Evolutionary conservation across 2,113 vertebrate genomes (phyloP), one percentile per base, ranked within the genome.

Genomic region (Leiothrix lutea): DNA sequence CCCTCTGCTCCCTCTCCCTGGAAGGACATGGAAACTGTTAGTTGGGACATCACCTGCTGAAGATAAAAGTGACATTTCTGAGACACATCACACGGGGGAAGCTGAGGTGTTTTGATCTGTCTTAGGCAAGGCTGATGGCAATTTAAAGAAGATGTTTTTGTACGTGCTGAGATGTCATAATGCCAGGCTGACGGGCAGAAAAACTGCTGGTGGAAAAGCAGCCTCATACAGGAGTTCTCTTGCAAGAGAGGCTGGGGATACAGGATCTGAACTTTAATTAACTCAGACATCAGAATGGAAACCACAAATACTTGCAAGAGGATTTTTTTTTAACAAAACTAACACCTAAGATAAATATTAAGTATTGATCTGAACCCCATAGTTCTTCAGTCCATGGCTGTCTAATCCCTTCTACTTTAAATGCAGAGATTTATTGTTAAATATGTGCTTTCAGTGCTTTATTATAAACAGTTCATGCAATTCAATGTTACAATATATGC

Each of bases 111-210:
- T 58, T 69, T 91, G 86, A 77, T 93, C 87, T 0, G 0, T 81
- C 80, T 44, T 6, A 54, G 33, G 78, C 28, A 29, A 65, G 57
- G 42, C 64, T 62, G 72, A 80, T 88, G 86, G 90, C 86, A 77
- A 29, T 95, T 73, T 81, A 91, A 92, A 92, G 79, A 66, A 96
- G 86, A 75, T 62, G 60, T 60, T 81, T 94, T 74, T 38, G 53
- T 71, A 42, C 3, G 5, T 60, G 79, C 65, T 70, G 67, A 87
- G 70, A n/a, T 69, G 86, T 84, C 91, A 56, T 15, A 36, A 35
- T 2, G 5, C 38, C 16, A 5, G 42, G 75, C 64, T 70, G 92
- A 80, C 15, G 58, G 88, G 81, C 48, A 36, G 56, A 19, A 72
- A 81, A 36, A 7, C 29, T 56, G 57, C 61, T 56, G 28, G 11